Conservation (phyloP, 2,888 invertebrate species). For the Drosophila buzzatii region DNA sequence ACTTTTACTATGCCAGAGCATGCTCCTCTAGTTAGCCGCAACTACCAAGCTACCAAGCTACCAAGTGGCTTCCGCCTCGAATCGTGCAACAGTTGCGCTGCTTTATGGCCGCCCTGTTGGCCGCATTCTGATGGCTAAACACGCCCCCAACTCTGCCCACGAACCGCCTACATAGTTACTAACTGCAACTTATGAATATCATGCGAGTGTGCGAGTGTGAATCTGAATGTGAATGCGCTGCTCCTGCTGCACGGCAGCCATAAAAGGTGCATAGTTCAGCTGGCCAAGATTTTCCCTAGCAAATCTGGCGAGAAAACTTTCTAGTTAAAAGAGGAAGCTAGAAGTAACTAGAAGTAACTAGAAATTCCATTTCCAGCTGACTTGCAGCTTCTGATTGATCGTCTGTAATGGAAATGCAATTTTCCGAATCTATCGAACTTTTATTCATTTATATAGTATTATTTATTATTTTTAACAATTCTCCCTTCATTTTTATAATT, state of each 20-base stretch:
- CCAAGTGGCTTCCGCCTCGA: conserved; percentile 49
- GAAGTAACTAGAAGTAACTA: neutral
- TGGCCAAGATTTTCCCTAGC: neutral
- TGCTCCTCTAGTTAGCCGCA: conserved; percentile 61
- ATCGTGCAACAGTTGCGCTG: conserved; percentile 74
- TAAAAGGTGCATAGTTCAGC: conserved; percentile 31
- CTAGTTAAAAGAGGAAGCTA: neutral
- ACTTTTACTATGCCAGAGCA: conserved; percentile 34
- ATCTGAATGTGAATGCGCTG: conserved; percentile 8
- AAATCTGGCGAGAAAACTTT: neutral
- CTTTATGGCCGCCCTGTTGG: conserved; percentile 62
- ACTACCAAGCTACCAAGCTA: conserved; percentile 32
- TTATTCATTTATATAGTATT: too few relatives aligned
- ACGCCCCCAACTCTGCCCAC: neutral
- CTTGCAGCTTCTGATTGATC: neutral
- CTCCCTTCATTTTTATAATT: neutral
- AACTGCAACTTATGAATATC: conserved; percentile 57
- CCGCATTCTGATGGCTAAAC: conserved; percentile 46
- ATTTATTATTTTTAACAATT: too few relatives aligned
- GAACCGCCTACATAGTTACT: conserved; percentile 14
- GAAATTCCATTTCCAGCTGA: neutral
- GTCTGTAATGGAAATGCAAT: neutral
- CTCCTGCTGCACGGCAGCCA: conserved; percentile 6
- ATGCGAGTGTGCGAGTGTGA: conserved; percentile 11
- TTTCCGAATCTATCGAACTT: neutral